phyloP scores from a whole-genome alignment of 2,888 invertebrate species.

The Drosophila mayaguana region DNA sequence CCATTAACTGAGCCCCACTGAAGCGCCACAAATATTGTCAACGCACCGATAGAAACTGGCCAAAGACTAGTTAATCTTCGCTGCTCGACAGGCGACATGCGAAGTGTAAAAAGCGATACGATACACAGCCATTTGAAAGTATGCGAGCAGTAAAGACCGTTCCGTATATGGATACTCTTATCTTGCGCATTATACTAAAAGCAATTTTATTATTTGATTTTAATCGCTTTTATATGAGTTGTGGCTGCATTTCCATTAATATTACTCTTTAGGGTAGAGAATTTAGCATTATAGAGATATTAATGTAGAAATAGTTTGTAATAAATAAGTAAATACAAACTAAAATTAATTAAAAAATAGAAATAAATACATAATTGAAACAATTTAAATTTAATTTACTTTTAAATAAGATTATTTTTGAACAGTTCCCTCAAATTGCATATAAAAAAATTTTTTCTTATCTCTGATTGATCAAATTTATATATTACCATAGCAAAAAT shows the following conservation, averaged over 20 bases:
- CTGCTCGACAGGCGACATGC: background rate
- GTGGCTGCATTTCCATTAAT: background rate
- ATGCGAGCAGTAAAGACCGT: background rate
- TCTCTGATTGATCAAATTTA: no score
- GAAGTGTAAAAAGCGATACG: background rate
- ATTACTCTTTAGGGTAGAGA: background rate
- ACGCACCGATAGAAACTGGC: slow-evolving; percentile 19
- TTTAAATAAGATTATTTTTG: no score
- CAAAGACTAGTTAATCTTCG: slow-evolving; percentile 26
- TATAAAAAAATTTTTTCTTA: no score
- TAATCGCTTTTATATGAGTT: background rate
- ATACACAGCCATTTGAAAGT: no score
- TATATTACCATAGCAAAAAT: no score
- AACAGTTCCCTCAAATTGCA: no score
- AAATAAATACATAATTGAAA: no score
- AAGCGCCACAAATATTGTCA: slow-evolving; percentile 37
- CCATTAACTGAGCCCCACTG: slow-evolving; percentile 35
- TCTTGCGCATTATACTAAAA: background rate
- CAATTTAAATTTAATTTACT: no score
- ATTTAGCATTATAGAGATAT: background rate
- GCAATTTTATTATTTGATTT: slow-evolving; percentile 1
- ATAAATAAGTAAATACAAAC: no score
- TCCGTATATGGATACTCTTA: no score
- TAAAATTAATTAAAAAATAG: no score
- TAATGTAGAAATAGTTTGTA: no score